Percentiles rank a stretch among this genome's conserved stretches.
Conservation (phyloP, 2,113 vertebrate species). For the Aegypius monachus region DNA sequence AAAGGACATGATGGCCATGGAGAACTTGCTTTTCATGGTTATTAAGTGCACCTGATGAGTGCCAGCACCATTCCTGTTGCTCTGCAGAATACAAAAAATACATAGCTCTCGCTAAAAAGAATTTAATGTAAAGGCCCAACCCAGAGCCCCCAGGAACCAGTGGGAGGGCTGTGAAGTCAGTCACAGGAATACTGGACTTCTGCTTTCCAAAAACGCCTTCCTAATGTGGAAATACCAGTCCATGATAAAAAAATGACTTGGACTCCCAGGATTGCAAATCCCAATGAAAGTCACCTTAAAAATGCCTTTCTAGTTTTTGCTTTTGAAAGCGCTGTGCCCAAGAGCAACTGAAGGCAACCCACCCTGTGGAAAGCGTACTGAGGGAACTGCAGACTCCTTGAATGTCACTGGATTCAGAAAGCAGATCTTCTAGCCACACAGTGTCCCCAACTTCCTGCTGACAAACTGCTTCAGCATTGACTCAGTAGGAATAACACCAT, state of each 20-base stretch:
- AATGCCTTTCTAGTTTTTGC: background rate
- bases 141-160: background rate
- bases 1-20: background rate
- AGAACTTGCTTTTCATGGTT: background rate
- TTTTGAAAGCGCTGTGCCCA: background rate
- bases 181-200: background rate
- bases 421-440: constrained; percentile 8
- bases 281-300: background rate
- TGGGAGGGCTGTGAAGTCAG: background rate
- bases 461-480: constrained; percentile 48
- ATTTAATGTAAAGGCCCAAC: background rate
- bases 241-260: background rate
- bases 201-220: background rate
- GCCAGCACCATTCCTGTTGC: background rate
- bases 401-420: constrained; percentile 35
- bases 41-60: background rate
- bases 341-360: background rate
- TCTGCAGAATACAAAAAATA: background rate
- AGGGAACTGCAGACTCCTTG: background rate
- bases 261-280: background rate
- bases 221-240: background rate
- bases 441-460: constrained; percentile 39
- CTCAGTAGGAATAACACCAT: constrained; percentile 59
- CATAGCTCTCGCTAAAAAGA: background rate
- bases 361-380: background rate